Conservation (phyloP, 2,113 vertebrate genomes). For the Pycnonotus jocosus region DNA sequence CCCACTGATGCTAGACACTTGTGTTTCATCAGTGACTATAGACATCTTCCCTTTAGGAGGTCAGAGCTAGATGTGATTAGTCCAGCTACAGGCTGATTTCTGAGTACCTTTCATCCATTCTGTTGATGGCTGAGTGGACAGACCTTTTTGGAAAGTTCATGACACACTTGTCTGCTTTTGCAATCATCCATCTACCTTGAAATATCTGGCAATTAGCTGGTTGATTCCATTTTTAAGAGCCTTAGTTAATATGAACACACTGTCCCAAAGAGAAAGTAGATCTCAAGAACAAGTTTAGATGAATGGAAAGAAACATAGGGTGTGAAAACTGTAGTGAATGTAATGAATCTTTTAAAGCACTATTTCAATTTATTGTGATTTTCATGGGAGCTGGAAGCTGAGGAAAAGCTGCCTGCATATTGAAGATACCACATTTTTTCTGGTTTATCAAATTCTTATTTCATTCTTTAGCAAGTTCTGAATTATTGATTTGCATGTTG, state of each 20-base stretch:
- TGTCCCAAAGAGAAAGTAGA: not conserved
- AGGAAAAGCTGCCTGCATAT: not conserved
- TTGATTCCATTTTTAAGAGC: not conserved
- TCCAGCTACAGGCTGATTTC: not conserved
- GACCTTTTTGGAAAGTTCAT: not conserved
- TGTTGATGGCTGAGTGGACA: not conserved
- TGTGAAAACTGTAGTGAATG: not conserved
- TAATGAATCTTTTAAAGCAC: not conserved
- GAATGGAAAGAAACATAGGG: not conserved
- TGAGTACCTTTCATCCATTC: not conserved
- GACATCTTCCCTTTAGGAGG: not conserved
- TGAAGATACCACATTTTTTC: not conserved
- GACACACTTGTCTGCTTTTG: not conserved
- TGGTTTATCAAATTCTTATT: slow-evolving; percentile 14
- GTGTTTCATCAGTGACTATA: not conserved
- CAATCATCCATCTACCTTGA: not conserved
- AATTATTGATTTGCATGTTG: slow-evolving; percentile 47
- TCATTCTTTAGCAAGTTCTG: slow-evolving; percentile 1
- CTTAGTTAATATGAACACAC: not conserved
- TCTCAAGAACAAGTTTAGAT: not conserved
- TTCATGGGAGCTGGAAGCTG: not conserved
- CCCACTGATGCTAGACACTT: not conserved
- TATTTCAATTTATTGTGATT: not conserved
- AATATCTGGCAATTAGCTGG: not conserved
- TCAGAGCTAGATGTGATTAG: not conserved